Conservation (phyloP, 2,797 vertebrate genomes). For the Enteromius trimaculatus region DNA sequence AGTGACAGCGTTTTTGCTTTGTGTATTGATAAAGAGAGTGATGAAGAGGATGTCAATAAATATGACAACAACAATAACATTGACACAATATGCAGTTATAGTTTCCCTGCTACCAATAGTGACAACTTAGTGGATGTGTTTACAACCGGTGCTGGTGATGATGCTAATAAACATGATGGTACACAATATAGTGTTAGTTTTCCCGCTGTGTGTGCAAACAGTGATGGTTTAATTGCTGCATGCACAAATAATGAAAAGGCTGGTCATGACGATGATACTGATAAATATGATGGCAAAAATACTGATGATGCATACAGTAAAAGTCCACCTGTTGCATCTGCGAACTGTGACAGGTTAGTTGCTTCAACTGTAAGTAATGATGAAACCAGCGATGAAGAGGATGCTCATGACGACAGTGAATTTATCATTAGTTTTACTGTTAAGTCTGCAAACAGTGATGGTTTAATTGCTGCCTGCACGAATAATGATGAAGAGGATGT, state of each 20-base stretch:
- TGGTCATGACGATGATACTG: not conserved
- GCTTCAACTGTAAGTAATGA: not conserved
- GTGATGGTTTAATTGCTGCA: not conserved
- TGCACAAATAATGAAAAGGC: not conserved
- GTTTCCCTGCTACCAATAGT: not conserved
- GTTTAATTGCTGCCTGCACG: not conserved
- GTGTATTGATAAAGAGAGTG: not conserved
- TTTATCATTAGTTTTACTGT: not conserved
- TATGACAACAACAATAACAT: not conserved
- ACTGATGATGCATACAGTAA: not conserved
- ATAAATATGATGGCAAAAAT: not conserved
- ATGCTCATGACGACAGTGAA: not conserved
- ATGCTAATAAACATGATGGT: constrained; percentile 12
- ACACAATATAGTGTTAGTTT: not conserved
- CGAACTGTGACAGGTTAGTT: not conserved
- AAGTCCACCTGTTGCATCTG: not conserved
- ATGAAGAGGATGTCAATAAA: not conserved
- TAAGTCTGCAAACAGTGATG: not conserved
- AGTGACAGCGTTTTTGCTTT: no score
- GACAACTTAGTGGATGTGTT: not conserved
- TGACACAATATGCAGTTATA: not conserved
- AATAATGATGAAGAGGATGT: not conserved
- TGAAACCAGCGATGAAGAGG: not conserved
- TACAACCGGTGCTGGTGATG: no score
- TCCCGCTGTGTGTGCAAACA: not conserved